Evolutionary conservation across 2,113 vertebrate species (phyloP).

Genomic region (Tragelaphus imberbis): DNA sequence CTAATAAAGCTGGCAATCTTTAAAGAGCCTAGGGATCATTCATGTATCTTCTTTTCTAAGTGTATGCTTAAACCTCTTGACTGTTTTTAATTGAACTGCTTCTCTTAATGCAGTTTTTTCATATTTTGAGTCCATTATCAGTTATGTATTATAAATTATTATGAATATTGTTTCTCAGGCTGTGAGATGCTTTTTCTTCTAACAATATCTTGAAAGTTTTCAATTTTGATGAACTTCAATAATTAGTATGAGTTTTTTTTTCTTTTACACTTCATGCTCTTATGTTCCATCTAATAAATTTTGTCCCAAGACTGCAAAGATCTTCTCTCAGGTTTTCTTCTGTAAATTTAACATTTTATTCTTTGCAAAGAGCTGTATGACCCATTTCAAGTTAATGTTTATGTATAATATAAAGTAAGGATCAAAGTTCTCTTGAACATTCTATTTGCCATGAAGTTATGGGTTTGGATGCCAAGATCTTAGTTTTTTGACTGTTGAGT

Average conservation of each 20-base stretch:
- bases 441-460: not conserved
- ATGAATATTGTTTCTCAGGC: not conserved
- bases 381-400: not conserved
- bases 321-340: conserved; percentile 16
- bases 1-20: not conserved
- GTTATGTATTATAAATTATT: conserved; percentile 6
- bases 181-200: not conserved
- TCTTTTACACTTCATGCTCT: not conserved
- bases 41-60: not conserved
- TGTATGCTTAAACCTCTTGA: not conserved
- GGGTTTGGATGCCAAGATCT: not conserved
- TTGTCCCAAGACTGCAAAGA: not conserved
- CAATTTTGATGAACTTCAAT: not conserved
- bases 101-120: not conserved
- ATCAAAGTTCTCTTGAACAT: not conserved
- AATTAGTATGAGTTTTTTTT: not conserved
- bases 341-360: not conserved
- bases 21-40: not conserved
- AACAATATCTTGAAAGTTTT: not conserved
- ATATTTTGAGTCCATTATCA: conserved; percentile 21
- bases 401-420: not conserved
- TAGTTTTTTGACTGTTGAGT: not conserved
- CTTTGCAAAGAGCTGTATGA: not conserved
- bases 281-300: not conserved
- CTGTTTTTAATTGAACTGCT: not conserved